These are phyloP conservation scores for Xenopus borealis DNA, from an alignment of 2,113 vertebrate genomes.

Conservation along the genomic window DNA sequence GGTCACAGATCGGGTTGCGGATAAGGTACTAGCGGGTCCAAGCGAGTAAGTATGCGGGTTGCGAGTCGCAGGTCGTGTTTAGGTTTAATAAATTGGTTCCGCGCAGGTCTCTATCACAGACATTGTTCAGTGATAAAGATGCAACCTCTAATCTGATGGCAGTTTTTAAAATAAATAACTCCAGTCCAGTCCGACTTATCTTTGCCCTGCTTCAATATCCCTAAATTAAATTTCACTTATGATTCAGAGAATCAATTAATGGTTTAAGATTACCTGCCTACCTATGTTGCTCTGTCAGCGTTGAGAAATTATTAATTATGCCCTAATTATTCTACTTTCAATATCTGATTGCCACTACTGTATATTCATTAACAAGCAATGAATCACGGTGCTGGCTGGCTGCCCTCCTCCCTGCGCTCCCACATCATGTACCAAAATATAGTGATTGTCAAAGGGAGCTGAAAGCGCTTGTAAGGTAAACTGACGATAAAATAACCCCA, in stretches of 20 bases:
- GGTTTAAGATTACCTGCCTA: slow-evolving; percentile 9
- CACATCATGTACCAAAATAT: slow-evolving; percentile 23
- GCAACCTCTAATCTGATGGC: too few species aligned
- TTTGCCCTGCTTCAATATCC: too few species aligned
- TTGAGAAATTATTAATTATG: slow-evolving; percentile 17
- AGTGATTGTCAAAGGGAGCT: slow-evolving; percentile 9
- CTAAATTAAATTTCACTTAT: too few species aligned
- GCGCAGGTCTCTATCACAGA: too few species aligned
- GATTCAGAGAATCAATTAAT: slow-evolving; percentile 4
- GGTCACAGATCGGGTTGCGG: too few species aligned
- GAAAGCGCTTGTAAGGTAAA: neutral
- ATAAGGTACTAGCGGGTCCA: too few species aligned
- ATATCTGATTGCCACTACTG: slow-evolving; percentile 20
- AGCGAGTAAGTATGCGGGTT: too few species aligned
- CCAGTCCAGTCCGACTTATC: too few species aligned
- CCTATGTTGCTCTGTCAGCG: neutral
- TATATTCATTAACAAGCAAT: slow-evolving; percentile 24
- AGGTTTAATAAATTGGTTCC: too few species aligned
- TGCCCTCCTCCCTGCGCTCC: slow-evolving; percentile 6
- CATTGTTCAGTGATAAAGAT: too few species aligned
- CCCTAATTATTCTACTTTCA: slow-evolving; percentile 2
- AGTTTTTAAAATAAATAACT: too few species aligned
- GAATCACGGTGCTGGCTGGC: slow-evolving; percentile 26
- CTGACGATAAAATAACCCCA: neutral
- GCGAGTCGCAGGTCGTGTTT: too few species aligned